These are phyloP conservation scores for Hystrix brachyura DNA, from an alignment of 2,113 vertebrate species.

Conservation along the genomic window DNA sequence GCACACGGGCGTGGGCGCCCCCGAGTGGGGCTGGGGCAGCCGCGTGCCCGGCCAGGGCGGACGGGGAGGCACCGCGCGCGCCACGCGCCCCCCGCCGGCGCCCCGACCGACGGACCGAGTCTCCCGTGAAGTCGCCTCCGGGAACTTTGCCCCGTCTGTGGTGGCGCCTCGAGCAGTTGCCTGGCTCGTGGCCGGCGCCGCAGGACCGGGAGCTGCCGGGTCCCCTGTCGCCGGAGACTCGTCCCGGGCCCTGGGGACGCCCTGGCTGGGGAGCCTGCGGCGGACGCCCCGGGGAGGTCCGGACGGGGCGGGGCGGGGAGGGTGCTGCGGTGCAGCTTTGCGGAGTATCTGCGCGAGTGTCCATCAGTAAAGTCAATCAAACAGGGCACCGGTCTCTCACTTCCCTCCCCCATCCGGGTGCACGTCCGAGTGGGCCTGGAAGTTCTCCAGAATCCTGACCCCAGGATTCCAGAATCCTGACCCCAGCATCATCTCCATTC, in stretches of 20 bases:
- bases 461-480: background rate
- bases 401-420: background rate
- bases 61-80: background rate
- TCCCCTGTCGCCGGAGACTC: background rate
- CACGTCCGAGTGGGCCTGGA: background rate
- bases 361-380: background rate
- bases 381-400: background rate
- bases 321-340: background rate
- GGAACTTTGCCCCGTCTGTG: conserved; percentile 51
- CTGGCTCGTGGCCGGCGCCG: background rate
- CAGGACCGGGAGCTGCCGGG: background rate
- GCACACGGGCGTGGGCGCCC: background rate
- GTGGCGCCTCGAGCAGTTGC: background rate
- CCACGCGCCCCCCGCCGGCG: background rate
- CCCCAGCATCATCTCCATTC: background rate
- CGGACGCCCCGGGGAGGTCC: background rate
- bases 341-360: background rate
- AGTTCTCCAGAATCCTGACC: background rate
- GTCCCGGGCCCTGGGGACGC: background rate
- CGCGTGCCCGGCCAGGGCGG: background rate
- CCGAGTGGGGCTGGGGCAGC: conserved; percentile 19
- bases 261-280: background rate
- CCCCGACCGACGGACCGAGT: background rate
- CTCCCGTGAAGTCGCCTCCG: conserved; percentile 37
- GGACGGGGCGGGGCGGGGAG: background rate